These are phyloP conservation scores for Philonicus albiceps DNA, from an alignment of 2,888 invertebrate genomes.

Conservation along the genomic window DNA sequence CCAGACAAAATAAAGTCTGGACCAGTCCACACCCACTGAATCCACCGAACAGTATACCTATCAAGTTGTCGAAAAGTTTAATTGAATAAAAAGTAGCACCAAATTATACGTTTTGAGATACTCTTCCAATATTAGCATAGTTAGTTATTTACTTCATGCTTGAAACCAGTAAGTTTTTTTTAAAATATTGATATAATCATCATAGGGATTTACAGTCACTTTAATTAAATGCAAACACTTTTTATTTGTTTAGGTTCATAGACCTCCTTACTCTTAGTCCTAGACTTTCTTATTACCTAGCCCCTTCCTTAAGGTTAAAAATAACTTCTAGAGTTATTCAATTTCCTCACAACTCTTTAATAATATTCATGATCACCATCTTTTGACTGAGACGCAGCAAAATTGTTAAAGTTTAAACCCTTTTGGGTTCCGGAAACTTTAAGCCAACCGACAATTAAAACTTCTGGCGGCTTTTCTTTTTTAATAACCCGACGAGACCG, in stretches of 20 bases:
- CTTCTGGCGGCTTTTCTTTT: neutral
- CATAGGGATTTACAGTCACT: too few species aligned
- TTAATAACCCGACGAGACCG: neutral
- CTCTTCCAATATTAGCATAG: too few species aligned
- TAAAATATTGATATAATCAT: too few species aligned
- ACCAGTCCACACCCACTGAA: neutral
- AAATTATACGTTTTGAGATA: too few species aligned
- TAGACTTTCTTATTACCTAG: neutral
- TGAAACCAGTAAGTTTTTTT: too few species aligned
- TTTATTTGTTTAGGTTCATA: neutral
- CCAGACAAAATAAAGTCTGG: neutral
- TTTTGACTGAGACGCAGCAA: neutral
- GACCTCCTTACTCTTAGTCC: too few species aligned
- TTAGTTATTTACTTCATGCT: too few species aligned
- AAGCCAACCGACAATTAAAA: constrained; percentile 17
- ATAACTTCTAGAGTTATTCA: neutral
- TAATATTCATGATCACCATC: neutral
- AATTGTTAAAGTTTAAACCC: neutral
- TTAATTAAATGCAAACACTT: neutral
- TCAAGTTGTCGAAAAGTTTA: too few species aligned
- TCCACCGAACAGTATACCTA: too few species aligned
- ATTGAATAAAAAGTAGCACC: too few species aligned
- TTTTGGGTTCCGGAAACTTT: neutral
- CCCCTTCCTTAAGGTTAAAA: neutral
- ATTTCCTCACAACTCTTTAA: neutral